Percentiles rank a stretch among this genome's conserved stretches.
phyloP scores from a whole-genome alignment of 2,888 invertebrate species.

The Drosophila mettleri region DNA sequence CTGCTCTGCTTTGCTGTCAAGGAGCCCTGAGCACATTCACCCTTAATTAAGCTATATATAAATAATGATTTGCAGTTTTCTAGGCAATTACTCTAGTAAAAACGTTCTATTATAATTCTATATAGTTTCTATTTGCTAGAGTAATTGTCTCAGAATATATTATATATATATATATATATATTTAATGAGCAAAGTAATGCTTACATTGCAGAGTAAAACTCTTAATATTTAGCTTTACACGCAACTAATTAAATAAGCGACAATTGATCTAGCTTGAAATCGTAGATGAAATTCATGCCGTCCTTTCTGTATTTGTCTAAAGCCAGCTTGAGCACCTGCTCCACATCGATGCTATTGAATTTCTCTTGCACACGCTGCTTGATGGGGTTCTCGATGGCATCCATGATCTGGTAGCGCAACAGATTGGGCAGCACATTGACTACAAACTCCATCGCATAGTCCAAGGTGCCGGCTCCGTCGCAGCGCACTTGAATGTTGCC shows the following conservation, averaged over 20 bases:
- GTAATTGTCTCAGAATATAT: constrained; percentile 6
- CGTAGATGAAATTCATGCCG: constrained; percentile 73
- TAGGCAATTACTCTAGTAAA: constrained; percentile 9
- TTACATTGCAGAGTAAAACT: constrained; percentile 26
- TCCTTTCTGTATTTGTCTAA: constrained; percentile 88
- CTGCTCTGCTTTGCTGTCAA: constrained; percentile 87
- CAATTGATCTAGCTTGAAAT: constrained; percentile 63
- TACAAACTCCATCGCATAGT: constrained; percentile 92
- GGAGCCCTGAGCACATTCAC: constrained; percentile 77
- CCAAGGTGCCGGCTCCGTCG: constrained; percentile 94
- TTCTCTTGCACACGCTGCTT: constrained; percentile 89
- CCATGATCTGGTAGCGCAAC: constrained; percentile 94
- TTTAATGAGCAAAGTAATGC: constrained; percentile 29
- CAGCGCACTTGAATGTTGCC: constrained; percentile 94
- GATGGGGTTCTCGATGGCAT: constrained; percentile 92
- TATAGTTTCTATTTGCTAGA: constrained; percentile 1
- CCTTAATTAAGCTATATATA: constrained; percentile 8
- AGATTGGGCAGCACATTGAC: constrained; percentile 94
- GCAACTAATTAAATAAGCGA: neutral
- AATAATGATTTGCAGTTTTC: constrained; percentile 7
- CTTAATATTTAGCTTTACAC: constrained; percentile 2
- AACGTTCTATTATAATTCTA: neutral
- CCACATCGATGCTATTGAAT: constrained; percentile 90
- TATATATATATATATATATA: too few species aligned
- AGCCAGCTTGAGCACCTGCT: constrained; percentile 89